Conservation (phyloP, 2,888 invertebrate genomes). For the Lasius fuliginosus region DNA sequence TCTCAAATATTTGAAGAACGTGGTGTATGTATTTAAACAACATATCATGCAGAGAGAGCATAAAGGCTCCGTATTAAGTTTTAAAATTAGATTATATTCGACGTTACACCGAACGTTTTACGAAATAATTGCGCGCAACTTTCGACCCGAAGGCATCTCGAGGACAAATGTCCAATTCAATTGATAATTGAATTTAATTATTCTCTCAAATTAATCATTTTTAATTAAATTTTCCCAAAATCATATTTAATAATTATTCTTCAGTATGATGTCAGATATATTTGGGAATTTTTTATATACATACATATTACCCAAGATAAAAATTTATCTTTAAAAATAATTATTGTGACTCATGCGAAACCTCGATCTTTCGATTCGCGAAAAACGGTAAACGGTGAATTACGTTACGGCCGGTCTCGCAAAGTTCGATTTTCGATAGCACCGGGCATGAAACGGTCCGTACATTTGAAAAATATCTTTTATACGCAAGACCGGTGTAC, state of each 20-base stretch:
- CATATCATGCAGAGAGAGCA: background rate
- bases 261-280: background rate
- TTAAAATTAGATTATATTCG: background rate
- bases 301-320: background rate
- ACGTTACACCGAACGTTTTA: background rate
- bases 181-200: background rate
- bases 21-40: background rate
- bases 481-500: constrained; percentile 68
- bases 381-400: background rate
- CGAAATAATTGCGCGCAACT: background rate
- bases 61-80: background rate
- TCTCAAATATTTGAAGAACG: background rate
- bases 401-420: constrained; percentile 17
- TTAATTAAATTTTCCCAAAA: background rate
- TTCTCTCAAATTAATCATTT: background rate
- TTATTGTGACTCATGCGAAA: background rate
- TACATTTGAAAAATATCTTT: constrained; percentile 61
- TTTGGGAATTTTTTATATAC: background rate
- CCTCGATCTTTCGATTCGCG: background rate
- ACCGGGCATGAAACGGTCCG: background rate
- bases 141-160: background rate
- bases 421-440: constrained; percentile 26
- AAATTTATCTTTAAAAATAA: background rate
- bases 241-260: background rate
- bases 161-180: background rate